Conservation (phyloP, 2,113 vertebrate genomes). For the Columba janthina region DNA sequence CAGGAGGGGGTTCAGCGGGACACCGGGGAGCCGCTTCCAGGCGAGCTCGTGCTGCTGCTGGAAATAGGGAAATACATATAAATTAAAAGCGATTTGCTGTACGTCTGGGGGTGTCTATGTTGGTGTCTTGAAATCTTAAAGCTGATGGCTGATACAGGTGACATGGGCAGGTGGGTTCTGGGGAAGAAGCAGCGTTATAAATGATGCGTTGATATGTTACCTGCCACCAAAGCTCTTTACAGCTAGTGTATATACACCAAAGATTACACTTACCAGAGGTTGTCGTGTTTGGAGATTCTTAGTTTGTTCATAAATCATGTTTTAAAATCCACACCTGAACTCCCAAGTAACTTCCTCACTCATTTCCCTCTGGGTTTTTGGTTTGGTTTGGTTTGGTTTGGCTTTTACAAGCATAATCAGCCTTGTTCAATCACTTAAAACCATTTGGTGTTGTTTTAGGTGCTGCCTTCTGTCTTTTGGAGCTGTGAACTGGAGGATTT, state of each 20-base stretch:
- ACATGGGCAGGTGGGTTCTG: fast-evolving
- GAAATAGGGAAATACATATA: fast-evolving
- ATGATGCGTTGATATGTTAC: no score
- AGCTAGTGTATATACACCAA: neutral
- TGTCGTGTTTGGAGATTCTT: neutral
- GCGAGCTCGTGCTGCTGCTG: fast-evolving
- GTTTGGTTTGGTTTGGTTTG: neutral
- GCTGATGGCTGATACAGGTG: fast-evolving
- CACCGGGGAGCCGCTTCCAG: no score
- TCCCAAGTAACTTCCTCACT: neutral
- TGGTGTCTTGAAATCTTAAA: neutral
- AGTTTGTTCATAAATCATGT: neutral
- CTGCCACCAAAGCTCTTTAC: fast-evolving
- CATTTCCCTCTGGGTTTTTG: no score
- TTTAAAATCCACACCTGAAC: neutral
- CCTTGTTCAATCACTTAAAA: neutral
- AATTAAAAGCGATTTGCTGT: no score
- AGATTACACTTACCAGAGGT: neutral
- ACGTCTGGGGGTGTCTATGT: no score
- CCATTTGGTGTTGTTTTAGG: neutral
- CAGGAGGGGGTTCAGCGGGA: no score
- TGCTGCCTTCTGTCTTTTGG: neutral
- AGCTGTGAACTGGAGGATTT: neutral
- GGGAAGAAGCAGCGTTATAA: fast-evolving
- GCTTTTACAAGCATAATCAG: neutral